A percentile compares a stretch with the other conserved stretches of the same genome.
These are phyloP conservation scores for Podocnemis expansa DNA, from an alignment of 2,113 vertebrate species.

Conservation along the genomic window DNA sequence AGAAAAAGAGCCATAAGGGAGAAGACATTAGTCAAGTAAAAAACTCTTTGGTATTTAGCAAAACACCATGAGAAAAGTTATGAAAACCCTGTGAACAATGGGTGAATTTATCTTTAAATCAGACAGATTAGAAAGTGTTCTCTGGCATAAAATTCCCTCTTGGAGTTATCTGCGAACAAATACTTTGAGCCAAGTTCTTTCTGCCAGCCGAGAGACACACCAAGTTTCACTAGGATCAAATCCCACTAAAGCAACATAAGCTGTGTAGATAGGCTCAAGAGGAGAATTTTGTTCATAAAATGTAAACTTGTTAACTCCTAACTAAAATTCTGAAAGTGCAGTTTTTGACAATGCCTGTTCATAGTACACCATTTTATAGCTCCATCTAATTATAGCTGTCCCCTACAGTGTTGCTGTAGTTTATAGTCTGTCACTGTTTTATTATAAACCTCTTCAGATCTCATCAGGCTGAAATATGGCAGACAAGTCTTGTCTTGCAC, in stretches of 20 bases:
- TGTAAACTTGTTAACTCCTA: not conserved
- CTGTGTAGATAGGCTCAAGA: not conserved
- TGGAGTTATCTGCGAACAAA: not conserved
- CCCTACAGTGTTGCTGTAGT: not conserved
- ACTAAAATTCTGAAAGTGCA: not conserved
- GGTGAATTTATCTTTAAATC: not conserved
- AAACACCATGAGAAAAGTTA: not conserved
- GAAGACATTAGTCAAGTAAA: not conserved
- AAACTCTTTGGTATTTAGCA: fast-evolving
- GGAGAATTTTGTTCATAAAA: slow-evolving; percentile 17
- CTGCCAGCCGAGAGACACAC: not conserved
- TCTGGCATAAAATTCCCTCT: not conserved
- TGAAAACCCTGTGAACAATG: fast-evolving
- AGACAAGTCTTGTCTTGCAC: not conserved
- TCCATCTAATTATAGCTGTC: not conserved
- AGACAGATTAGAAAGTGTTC: not conserved
- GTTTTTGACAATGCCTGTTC: not conserved
- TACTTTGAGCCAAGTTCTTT: not conserved
- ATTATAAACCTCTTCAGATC: not conserved
- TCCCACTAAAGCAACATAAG: not conserved
- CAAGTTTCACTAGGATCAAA: not conserved
- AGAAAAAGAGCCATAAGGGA: not conserved
- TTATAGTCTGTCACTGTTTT: not conserved
- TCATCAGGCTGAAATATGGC: not conserved
- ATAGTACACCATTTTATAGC: not conserved